A percentile compares a stretch with the other conserved stretches of the same genome.
Evolutionary conservation across 2,888 invertebrate genomes (phyloP).

Genomic region (Carabus problematicus): DNA sequence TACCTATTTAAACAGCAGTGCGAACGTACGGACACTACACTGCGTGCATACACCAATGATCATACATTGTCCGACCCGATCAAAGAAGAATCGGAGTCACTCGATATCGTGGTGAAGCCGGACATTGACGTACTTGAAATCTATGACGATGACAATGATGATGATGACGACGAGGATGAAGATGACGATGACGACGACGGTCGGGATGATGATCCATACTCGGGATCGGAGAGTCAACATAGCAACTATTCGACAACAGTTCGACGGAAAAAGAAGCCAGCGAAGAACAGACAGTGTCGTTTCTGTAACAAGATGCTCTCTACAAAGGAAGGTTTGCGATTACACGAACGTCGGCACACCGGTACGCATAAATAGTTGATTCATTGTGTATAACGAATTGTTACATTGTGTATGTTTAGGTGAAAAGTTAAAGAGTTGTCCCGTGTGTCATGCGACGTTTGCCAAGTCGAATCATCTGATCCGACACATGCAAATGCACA

Average conservation of each 20-base stretch:
- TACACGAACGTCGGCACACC: constrained; percentile 55
- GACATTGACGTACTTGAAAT: constrained; percentile 46
- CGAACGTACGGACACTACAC: constrained; percentile 56
- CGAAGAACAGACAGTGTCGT: constrained; percentile 52
- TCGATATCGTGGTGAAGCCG: constrained; percentile 49
- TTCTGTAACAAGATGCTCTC: constrained; percentile 54
- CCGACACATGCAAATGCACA: constrained; percentile 54
- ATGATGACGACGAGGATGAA: constrained; percentile 49
- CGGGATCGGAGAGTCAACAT: constrained; percentile 45
- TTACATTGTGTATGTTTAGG: constrained; percentile 35
- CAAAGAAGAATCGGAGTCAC: constrained; percentile 44
- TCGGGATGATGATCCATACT: constrained; percentile 43
- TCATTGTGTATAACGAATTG: not conserved
- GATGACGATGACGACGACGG: constrained; percentile 45
- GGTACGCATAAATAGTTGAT: constrained; percentile 34
- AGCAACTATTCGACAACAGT: constrained; percentile 40
- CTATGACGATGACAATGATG: constrained; percentile 48
- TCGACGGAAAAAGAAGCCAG: constrained; percentile 46
- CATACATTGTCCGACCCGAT: constrained; percentile 25
- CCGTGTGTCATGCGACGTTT: constrained; percentile 55
- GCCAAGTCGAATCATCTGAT: constrained; percentile 55
- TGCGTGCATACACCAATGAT: constrained; percentile 51
- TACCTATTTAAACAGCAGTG: constrained; percentile 58
- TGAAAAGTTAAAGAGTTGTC: constrained; percentile 54
- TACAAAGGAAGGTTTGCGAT: constrained; percentile 53